Evolutionary conservation across 2,797 vertebrate species (phyloP), one percentile per base, ranked within the genome.

Genomic region (Hoplostethus atlanticus): DNA sequence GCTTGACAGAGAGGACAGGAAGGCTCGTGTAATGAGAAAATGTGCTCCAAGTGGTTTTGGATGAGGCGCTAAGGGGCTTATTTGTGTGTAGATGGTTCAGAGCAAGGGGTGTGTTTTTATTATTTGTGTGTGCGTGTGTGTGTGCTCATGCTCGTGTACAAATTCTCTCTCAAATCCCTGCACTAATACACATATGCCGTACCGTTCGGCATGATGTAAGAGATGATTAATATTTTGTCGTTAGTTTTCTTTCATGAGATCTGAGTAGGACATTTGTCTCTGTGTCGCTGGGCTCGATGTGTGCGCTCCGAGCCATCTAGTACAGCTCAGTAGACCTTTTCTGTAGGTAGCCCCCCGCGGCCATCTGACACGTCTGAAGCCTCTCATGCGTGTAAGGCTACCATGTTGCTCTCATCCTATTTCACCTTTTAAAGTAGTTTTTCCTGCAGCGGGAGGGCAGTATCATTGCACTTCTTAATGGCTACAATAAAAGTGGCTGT

Each of bases 21-120:
- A 74, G 64, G 9, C 66, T 51, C 21, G 71, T 67, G 73, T 87
- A 87, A 88, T 84, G 76, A 85, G 77, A 87, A 87, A 79, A 89
- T 84, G 71, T 80, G 76, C 85, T 84, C 60, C 76, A 74, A 88
- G 87, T 85, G 84, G 73, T 84, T 90, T 85, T 68, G 79, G 55
- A 87, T 70, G 64, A 85, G 76, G 50, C 8, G 7, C 70, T 68
- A 55, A 73, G 74, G 85, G 81, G 57, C 69, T 66, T 83, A 52
- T 81, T 83, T 86, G 79, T 76, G 73, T 76, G 59, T 71, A 34
- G 56, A 55, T 74, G 56, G 67, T 77, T 59, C 36, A 59, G 64
- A 30, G 36, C 60, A 65, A 63, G 44, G 28, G 5, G 12, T 54
- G 30, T 69, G 25, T 69, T 59, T 62, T 50, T 67, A 28, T 58